Conservation (phyloP, 2,888 invertebrate species). For the Drosophila mimetica region DNA sequence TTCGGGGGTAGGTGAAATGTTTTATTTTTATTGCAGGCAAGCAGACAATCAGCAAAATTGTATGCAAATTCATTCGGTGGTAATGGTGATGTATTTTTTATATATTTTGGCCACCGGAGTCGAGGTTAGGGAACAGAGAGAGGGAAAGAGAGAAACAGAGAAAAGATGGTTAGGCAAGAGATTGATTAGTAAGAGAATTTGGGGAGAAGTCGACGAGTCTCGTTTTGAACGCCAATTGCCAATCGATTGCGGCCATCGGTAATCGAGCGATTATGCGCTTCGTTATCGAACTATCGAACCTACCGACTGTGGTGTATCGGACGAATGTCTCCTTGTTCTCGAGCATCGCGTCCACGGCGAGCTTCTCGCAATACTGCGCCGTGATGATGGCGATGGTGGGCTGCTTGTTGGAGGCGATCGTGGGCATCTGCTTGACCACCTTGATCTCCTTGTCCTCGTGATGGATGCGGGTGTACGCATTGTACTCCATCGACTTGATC, state of each 20-base stretch:
- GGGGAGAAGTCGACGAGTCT: neutral
- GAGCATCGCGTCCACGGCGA: slow-evolving; percentile 99
- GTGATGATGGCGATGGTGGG: slow-evolving; percentile 99
- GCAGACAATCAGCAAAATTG: slow-evolving; percentile 51
- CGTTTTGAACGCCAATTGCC: neutral
- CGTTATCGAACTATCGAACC: slow-evolving; percentile 83
- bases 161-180: slow-evolving; percentile 36
- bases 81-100: neutral
- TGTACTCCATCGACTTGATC: slow-evolving; percentile 93
- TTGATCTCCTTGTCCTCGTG: slow-evolving; percentile 93
- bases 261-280: slow-evolving; percentile 1
- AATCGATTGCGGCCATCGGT: neutral
- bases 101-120: slow-evolving; percentile 1
- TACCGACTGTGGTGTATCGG: slow-evolving; percentile 97
- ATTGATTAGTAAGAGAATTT: slow-evolving; percentile 34
- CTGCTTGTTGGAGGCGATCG: slow-evolving; percentile 93
- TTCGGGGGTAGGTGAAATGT: slow-evolving; percentile 27
- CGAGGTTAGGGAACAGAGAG: slow-evolving; percentile 7
- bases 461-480: slow-evolving; percentile 93
- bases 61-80: slow-evolving; percentile 57
- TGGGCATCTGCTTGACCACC: slow-evolving; percentile 97
- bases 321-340: slow-evolving; percentile 98
- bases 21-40: slow-evolving; percentile 28
- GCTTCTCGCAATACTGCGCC: slow-evolving; percentile 98
- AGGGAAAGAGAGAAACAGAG: slow-evolving; percentile 44